phyloP scores from a whole-genome alignment of 2,113 vertebrate genomes.

The Ahaetulla prasina region DNA sequence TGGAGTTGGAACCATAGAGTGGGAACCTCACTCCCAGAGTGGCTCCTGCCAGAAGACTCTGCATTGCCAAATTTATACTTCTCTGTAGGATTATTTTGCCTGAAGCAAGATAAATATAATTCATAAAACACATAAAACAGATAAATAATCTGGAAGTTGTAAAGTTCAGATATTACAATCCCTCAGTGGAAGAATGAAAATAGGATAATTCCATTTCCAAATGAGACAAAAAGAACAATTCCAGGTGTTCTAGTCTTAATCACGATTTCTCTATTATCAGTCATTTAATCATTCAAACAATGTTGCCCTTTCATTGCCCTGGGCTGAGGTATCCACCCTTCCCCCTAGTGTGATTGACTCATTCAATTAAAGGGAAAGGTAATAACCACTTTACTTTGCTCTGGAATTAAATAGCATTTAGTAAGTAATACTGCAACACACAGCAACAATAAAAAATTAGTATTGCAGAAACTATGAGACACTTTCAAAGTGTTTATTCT shows the following conservation, averaged over 20 bases:
- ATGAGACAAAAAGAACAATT: background rate
- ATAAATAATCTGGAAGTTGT: too few relatives aligned
- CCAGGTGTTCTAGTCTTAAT: background rate
- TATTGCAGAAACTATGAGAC: too few relatives aligned
- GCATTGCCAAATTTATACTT: too few relatives aligned
- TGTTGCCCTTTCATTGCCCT: accelerated
- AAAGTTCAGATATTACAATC: too few relatives aligned
- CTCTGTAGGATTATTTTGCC: too few relatives aligned
- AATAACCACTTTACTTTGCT: background rate
- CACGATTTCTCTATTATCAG: background rate
- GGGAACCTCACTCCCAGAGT: too few relatives aligned
- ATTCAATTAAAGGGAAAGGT: background rate
- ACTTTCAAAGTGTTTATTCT: too few relatives aligned
- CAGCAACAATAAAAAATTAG: background rate
- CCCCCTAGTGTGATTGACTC: background rate
- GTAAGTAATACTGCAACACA: background rate
- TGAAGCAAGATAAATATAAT: too few relatives aligned
- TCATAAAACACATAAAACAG: too few relatives aligned
- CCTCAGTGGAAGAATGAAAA: too few relatives aligned
- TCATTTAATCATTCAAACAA: background rate
- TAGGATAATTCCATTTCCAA: background rate
- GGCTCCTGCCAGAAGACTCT: too few relatives aligned
- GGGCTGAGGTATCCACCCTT: background rate
- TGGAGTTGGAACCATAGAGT: too few relatives aligned
- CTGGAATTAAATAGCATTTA: conserved; percentile 14